Evolutionary conservation across 2,888 invertebrate species (phyloP), one percentile per base, ranked within the genome.

Genomic region (Entomobrya proxima): DNA sequence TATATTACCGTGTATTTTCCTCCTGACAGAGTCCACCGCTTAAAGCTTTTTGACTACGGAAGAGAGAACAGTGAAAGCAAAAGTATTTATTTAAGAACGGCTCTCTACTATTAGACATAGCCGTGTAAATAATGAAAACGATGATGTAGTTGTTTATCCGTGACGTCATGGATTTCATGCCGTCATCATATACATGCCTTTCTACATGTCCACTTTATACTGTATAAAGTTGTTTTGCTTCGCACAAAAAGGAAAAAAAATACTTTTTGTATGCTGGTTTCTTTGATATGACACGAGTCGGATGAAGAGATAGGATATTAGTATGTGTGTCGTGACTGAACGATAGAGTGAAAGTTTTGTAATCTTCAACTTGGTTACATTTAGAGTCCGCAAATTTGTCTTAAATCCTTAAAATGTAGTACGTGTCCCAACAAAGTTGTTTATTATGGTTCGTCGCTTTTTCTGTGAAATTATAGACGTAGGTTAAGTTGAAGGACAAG

Each of bases 121-220:
- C 27, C 15, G 9, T 15, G 61, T 40, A 69, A 69, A 27, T 35
- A 61, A 32, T 15, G 2, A 69, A 52, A 81, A 61, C 75, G 47
- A 75, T 64, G 77, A 77, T 55, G 77, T 85, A 18, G 72, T 15
- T 58, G 47, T 72, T 67, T 79, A 85, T 79, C 83, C 80, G 77
- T 88, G 86, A 85, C 88, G 87, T 88, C 88, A 88, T 87, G n/a
- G 78, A 77, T 80, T 87, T 82, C 21, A 88, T 87, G 76, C 75
- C 85, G 86, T 44, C 83, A 80, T 83, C 72, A 21, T 44, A 9
- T 85, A 85, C 44, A 67, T 81, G 6, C 24, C 35, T 32, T 64
- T 44, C 37, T 44, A 18, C 15, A 40, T 7, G 44, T 40, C 44
- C 15, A 40, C 9, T 40, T 40, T 40, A 7, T 7, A 40, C 9